Percentiles rank a stretch among this genome's conserved stretches.
phyloP scores from a whole-genome alignment of 2,113 vertebrate species.

The Poeciliopsis turrubarensis region DNA sequence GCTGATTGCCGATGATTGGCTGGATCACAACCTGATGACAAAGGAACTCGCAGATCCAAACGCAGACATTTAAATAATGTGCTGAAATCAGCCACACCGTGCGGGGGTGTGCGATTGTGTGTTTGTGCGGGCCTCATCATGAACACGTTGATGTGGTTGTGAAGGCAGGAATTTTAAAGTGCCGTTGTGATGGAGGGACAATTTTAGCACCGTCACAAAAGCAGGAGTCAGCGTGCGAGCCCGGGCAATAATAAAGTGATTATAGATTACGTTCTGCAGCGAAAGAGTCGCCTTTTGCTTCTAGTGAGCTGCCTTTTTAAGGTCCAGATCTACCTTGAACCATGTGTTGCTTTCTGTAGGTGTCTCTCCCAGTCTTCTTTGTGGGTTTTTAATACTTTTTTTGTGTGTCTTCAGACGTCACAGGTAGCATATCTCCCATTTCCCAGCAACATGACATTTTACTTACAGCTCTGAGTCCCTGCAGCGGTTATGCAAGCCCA shows the following conservation, averaged over 20 bases:
- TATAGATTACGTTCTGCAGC: constrained; percentile 42
- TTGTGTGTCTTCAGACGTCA: constrained; percentile 9
- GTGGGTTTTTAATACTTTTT: constrained; percentile 1
- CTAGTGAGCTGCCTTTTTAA: constrained; percentile 30
- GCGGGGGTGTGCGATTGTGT: constrained; percentile 20
- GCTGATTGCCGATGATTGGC: constrained; percentile 59
- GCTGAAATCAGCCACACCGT: constrained; percentile 26
- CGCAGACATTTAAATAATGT: constrained; percentile 30
- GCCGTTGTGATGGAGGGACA: constrained; percentile 21
- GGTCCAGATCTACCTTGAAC: constrained; percentile 37
- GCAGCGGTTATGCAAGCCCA: constrained; percentile 54
- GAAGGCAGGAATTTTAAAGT: constrained; percentile 33
- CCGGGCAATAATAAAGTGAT: constrained; percentile 45
- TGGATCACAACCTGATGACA: constrained; percentile 47
- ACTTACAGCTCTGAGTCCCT: constrained; percentile 56
- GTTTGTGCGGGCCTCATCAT: constrained; percentile 37
- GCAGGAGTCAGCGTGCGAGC: constrained; percentile 1
- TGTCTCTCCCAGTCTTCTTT: neutral
- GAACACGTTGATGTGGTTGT: constrained; percentile 22
- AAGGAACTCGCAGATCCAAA: constrained; percentile 32
- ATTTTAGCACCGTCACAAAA: constrained; percentile 13
- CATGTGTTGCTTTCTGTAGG: constrained; percentile 12
- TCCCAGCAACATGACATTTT: constrained; percentile 60
- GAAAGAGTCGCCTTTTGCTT: constrained; percentile 33
- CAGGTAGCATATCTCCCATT: constrained; percentile 53